These are phyloP conservation scores for Drosophila crucigera DNA, from an alignment of 2,888 invertebrate species.

Conservation along the genomic window DNA sequence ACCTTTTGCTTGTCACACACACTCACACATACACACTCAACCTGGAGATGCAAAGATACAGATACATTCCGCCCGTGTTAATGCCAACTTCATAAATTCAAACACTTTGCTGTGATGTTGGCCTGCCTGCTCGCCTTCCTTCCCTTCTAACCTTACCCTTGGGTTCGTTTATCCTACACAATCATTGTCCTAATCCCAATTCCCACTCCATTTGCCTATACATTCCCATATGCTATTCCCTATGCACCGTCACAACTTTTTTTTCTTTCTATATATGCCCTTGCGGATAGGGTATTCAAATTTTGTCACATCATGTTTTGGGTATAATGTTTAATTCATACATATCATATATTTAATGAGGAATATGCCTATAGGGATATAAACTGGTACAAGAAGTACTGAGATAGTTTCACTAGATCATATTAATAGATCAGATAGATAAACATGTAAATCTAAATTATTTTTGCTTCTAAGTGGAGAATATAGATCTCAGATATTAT, in stretches of 20 bases:
- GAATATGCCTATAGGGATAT: background rate
- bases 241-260: conserved; percentile 3
- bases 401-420: background rate
- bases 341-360: background rate
- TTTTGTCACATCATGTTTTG: conserved; percentile 29
- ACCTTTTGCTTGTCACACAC: conserved; percentile 12
- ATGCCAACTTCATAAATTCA: conserved; percentile 62
- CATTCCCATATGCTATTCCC: conserved; percentile 3
- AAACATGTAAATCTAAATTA: background rate
- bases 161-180: conserved; percentile 18
- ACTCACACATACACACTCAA: conserved; percentile 27
- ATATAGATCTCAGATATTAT: background rate
- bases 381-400: background rate
- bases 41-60: conserved; percentile 44
- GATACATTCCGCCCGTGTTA: conserved; percentile 42
- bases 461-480: background rate
- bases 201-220: conserved; percentile 39
- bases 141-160: background rate
- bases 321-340: background rate
- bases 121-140: background rate
- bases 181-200: conserved; percentile 63
- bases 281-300: conserved; percentile 9
- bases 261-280: conserved; percentile 1
- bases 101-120: conserved; percentile 45
- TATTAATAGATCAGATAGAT: background rate